Evolutionary conservation across 2,797 vertebrate genomes (phyloP).

Genomic region (Leptoclinus maculatus): DNA sequence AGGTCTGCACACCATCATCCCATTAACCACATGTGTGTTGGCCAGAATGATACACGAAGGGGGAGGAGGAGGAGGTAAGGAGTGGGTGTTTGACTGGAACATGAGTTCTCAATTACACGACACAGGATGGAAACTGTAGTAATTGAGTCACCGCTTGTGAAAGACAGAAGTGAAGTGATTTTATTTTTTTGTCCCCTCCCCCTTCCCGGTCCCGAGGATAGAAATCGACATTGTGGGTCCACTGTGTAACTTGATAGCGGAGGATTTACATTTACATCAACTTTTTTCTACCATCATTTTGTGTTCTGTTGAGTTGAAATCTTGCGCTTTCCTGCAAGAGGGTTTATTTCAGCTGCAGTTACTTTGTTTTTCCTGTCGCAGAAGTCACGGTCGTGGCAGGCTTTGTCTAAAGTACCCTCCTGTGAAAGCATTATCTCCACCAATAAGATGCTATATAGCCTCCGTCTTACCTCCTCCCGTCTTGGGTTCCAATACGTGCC

Average conservation of each 20-base stretch:
- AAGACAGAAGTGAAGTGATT: too few relatives aligned
- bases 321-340: conserved; percentile 1
- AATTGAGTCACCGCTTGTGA: conserved; percentile 29
- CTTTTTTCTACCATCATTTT: conserved; percentile 4
- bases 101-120: conserved; percentile 60
- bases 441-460: conserved; percentile 66
- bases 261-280: too few relatives aligned
- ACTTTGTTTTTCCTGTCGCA: conserved; percentile 26
- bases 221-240: neutral
- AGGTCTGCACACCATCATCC: conserved; percentile 78
- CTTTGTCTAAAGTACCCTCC: conserved; percentile 32
- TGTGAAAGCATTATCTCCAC: conserved; percentile 59
- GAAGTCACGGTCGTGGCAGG: neutral
- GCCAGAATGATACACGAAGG: conserved; percentile 30
- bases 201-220: too few relatives aligned
- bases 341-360: conserved; percentile 32
- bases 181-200: too few relatives aligned
- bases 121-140: conserved; percentile 60
- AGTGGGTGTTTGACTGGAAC: conserved; percentile 58
- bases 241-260: too few relatives aligned
- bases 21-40: conserved; percentile 81
- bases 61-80: conserved; percentile 1
- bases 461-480: conserved; percentile 50
- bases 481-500: conserved; percentile 27
- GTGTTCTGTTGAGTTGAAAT: conserved; percentile 2